These are phyloP conservation scores for Aplysia californica DNA, from an alignment of 1,140 invertebrate species.

Conservation along the genomic window DNA sequence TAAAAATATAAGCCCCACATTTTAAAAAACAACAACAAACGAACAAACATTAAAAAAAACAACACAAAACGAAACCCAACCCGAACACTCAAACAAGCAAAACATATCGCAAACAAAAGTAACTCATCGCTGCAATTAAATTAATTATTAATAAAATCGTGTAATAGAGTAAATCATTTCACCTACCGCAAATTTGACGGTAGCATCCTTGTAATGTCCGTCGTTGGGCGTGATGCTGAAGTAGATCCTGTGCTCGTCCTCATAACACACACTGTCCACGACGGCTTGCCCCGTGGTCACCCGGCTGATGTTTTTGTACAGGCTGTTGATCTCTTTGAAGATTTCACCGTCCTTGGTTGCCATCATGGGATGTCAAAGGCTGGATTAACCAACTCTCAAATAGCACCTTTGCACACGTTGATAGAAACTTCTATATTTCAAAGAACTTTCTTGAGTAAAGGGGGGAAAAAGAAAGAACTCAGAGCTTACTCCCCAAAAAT, in stretches of 20 bases:
- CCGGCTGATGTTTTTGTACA: background rate
- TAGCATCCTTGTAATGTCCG: slow-evolving; percentile 10
- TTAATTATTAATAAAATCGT: background rate
- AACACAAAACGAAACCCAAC: no score
- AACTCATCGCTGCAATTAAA: background rate
- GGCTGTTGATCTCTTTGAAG: background rate
- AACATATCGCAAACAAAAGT: background rate
- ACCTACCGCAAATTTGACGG: slow-evolving; percentile 8
- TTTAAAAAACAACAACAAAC: no score
- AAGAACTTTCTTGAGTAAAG: no score
- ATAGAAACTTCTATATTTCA: no score
- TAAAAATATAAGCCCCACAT: no score
- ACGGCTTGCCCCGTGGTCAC: slow-evolving; percentile 3
- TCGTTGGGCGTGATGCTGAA: background rate
- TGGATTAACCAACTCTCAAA: background rate
- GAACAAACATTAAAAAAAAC: no score
- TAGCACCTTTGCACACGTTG: no score
- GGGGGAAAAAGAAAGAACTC: no score
- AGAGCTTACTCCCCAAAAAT: no score
- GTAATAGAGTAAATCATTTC: background rate
- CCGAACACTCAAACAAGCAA: no score
- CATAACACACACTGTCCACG: background rate
- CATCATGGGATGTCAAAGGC: background rate
- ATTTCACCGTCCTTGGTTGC: no score
- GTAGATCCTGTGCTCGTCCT: background rate